Base-by-base conservation (phyloP, 1,140 invertebrate genomes). In the Heliconius hermathena region DNA sequence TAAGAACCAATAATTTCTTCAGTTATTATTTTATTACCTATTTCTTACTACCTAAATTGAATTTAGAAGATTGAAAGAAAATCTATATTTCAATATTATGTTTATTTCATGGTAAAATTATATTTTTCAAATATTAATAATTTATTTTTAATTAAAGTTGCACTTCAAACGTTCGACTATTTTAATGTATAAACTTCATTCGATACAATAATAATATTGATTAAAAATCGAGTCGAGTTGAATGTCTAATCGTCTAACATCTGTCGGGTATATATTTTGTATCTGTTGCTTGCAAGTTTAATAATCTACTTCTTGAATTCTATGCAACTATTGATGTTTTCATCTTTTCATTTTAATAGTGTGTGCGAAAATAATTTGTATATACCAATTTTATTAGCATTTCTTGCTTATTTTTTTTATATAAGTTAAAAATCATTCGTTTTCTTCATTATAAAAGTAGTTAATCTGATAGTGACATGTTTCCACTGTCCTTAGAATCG, bases 241-340 rank as follows among this genome's bases (percentile, higher is more conserved):
- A 29, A 29, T 16, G 22, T 66, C 11, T 16, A 29, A 66, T 16
- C 13, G 41, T 16, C 16, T 16, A 46, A 46, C 3, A 16, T 46
- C 41, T 46, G 13, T 46, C 60, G 60, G 29, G 0, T 66, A 5
- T 29, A 3, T 66, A 66, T 29, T 29, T 66, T 66, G 16, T 66
- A 66, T 66, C 60, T 66, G 60, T 66, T 29, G n/a, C 29, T 66
- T 26, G 26, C 3, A 29, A 66, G 16, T 74, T 54, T 74, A 36
- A 22, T 81, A 41, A 78, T 77, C 76, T 81, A 76, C 74, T 74
- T 77, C 80, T 75, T 75, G 22, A 73, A 66, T 74, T 77, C 38
- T 77, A 77, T 38, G 75, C 74, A 81, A 78, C 73, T 83, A 84
- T 84, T 84, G 83, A 84, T 84, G 81, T 84, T 84, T 84, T 84